Conservation (phyloP, 2,888 invertebrate species). For the Megamerina dolium region DNA sequence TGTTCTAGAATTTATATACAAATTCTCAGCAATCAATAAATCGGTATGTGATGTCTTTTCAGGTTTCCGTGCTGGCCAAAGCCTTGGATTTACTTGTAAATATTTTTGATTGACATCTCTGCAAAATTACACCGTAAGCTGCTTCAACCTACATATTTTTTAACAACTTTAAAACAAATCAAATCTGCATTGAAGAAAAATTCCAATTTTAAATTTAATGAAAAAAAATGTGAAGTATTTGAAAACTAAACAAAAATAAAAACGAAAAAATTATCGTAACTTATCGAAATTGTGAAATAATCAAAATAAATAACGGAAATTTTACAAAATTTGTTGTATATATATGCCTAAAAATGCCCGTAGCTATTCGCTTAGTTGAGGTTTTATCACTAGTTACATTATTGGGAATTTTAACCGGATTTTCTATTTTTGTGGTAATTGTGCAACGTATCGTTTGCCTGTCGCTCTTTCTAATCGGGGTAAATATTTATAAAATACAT, state of each 20-base stretch:
- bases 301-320: conserved; percentile 8
- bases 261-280: neutral
- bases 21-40: no score
- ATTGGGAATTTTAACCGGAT: conserved; percentile 27
- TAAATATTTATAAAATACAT: conserved; percentile 15
- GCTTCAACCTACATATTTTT: no score
- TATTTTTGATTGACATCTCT: conserved; percentile 15
- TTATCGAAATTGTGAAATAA: conserved; percentile 1
- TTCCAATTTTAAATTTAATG: neutral
- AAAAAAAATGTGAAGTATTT: conserved; percentile 9
- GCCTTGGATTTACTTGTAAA: conserved; percentile 11
- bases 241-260: conserved; percentile 7
- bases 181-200: no score
- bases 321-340: conserved; percentile 6
- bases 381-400: conserved; percentile 27
- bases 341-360: conserved; percentile 24
- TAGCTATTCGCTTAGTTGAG: conserved; percentile 32
- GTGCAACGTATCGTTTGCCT: conserved; percentile 25
- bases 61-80: conserved; percentile 19
- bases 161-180: no score
- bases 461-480: conserved; percentile 25
- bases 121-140: no score
- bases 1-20: conserved; percentile 2
- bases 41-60: no score
- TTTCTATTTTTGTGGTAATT: conserved; percentile 29